Evolutionary conservation across 1,140 invertebrate species (phyloP), one percentile per base, ranked within the genome.

Genomic region (Brachionus sp.): DNA sequence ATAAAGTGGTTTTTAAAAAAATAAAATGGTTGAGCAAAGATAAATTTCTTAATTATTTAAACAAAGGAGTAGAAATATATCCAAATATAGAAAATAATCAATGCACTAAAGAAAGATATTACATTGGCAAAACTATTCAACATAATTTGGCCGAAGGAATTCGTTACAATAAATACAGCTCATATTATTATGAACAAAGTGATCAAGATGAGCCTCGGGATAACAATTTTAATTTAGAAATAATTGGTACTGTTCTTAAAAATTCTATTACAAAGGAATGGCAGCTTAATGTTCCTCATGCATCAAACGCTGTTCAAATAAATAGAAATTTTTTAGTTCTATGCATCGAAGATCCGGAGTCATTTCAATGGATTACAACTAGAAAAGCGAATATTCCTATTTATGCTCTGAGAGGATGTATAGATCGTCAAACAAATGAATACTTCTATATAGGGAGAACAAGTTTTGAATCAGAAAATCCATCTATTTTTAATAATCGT

Each of bases 11-110:
- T 19, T 70, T 70, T 70, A 37, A 37, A 16, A 5, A 16, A n/a
- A 70, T 70, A 39, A 70, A 70, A 39, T 70, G 66, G 66, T 70
- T 70, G 35, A 70, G 12, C n/a, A 70, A 70, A 16, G 35, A 37
- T 1, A 44, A 19, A 39, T 70, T 70, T 70, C 2, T 37, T 9
- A 5, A 70, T 1, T 39, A 37, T 16, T 37, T 70, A 16, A 70
- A 39, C 9, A 70, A 70, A 70, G 66, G 66, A 37, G 2, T n/a
- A 9, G 12, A 37, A 70, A 39, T 70, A 9, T 39, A 39, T 70
- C 66, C 66, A 13, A 39, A 39, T 70, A 70, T 42, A 16, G 64
- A 66, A 6, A 66, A 39, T 70, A 42, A 39, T 70, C 12, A 16
- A 12, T 19, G 37, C 2, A 37, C 10, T 35, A 35, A 19, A 13